A percentile compares a stretch with the other conserved stretches of the same genome.
These are phyloP conservation scores for Thunnus thynnus DNA, from an alignment of 2,113 vertebrate genomes.

Conservation along the genomic window DNA sequence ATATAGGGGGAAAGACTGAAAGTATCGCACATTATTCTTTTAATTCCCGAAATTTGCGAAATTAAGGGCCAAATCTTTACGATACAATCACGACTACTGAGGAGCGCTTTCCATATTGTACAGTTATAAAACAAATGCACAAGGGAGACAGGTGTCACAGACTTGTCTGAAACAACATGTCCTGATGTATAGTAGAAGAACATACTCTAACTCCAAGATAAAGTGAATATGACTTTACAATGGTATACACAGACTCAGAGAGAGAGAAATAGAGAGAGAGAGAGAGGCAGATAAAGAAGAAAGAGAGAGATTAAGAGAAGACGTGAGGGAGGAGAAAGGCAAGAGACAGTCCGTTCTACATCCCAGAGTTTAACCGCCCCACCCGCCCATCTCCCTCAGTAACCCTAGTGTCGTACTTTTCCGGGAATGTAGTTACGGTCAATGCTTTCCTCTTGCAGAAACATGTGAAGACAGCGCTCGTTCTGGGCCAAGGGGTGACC, in stretches of 20 bases:
- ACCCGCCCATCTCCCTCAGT: slow-evolving; percentile 58
- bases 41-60: slow-evolving; percentile 26
- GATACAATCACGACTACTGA: slow-evolving; percentile 32
- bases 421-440: slow-evolving; percentile 99
- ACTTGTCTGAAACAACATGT: slow-evolving; percentile 42
- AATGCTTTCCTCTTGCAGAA: slow-evolving; percentile 97
- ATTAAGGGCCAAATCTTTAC: slow-evolving; percentile 48
- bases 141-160: slow-evolving; percentile 27
- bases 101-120: slow-evolving; percentile 30
- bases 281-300: slow-evolving; percentile 31
- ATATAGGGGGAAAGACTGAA: slow-evolving; percentile 16
- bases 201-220: slow-evolving; percentile 31
- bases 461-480: slow-evolving; percentile 99
- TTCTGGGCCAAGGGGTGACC: slow-evolving; percentile 99
- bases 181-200: slow-evolving; percentile 28
- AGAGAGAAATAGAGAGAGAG: slow-evolving; percentile 51
- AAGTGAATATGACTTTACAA: slow-evolving; percentile 52
- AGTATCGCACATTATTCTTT: slow-evolving; percentile 9
- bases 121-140: slow-evolving; percentile 64
- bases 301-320: slow-evolving; percentile 53
- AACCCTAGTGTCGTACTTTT: slow-evolving; percentile 97
- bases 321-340: slow-evolving; percentile 82
- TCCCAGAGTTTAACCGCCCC: slow-evolving; percentile 53
- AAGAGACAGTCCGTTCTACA: slow-evolving; percentile 69
- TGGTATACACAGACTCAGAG: slow-evolving; percentile 62